phyloP scores from a whole-genome alignment of 1,140 invertebrate species.

The Eumeta japonica region DNA sequence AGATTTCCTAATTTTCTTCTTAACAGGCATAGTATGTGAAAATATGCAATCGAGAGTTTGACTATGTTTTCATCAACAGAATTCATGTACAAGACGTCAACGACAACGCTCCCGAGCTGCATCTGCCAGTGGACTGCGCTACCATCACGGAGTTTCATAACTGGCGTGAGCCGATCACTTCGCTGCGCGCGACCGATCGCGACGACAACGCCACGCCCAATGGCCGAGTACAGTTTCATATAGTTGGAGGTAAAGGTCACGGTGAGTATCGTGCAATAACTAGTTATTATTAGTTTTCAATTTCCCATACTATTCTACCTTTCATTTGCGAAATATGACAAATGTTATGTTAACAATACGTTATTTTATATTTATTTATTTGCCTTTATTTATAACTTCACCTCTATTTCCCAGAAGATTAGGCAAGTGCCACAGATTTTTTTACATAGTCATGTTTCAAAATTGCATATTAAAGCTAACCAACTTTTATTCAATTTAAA shows the following conservation, averaged over 20 bases:
- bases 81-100: constrained; percentile 78
- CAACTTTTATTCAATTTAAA: no score
- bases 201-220: constrained; percentile 81
- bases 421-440: no score
- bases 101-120: constrained; percentile 75
- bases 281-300: not conserved
- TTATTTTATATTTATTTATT: not conserved
- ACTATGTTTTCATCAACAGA: constrained; percentile 20
- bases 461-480: no score
- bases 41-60: not conserved
- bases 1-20: no score
- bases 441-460: no score
- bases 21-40: not conserved
- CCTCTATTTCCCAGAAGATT: no score
- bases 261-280: constrained; percentile 59
- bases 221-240: constrained; percentile 72
- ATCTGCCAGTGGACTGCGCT: constrained; percentile 67
- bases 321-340: not conserved
- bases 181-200: constrained; percentile 74
- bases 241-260: constrained; percentile 74
- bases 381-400: not conserved
- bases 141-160: constrained; percentile 88
- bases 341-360: not conserved
- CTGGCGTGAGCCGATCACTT: constrained; percentile 70
- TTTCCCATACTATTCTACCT: not conserved